phyloP scores from a whole-genome alignment of 1,140 invertebrate species.

The Thalassaphorura encarpata region DNA sequence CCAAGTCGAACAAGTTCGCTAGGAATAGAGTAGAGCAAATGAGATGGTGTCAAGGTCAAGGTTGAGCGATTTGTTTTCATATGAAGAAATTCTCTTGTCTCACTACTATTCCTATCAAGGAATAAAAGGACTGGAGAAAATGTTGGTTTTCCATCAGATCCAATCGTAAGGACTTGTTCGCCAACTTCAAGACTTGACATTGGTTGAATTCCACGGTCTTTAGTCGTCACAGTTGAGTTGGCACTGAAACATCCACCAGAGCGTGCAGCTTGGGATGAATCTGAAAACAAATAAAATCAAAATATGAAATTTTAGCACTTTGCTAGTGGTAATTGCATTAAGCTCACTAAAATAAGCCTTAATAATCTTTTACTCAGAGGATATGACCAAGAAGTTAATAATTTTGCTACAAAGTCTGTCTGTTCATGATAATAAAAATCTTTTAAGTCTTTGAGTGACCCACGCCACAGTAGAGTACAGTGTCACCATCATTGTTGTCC shows the following conservation, averaged over 20 bases:
- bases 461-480: no score
- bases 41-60: slow-evolving; percentile 72
- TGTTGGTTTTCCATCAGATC: slow-evolving; percentile 50
- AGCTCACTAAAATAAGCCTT: no score
- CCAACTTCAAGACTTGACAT: slow-evolving; percentile 61
- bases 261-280: slow-evolving; percentile 75
- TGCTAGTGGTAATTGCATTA: no score
- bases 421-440: no score
- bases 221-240: slow-evolving; percentile 49
- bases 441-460: no score
- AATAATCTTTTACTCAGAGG: no score
- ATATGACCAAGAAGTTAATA: no score
- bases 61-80: slow-evolving; percentile 57
- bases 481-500: no score
- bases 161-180: slow-evolving; percentile 67
- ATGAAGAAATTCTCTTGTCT: slow-evolving; percentile 57
- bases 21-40: slow-evolving; percentile 53
- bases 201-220: slow-evolving; percentile 41
- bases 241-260: slow-evolving; percentile 69
- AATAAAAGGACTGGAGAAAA: slow-evolving; percentile 84
- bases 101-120: slow-evolving; percentile 63
- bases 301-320: no score
- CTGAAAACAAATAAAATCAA: no score
- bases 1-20: neutral
- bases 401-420: no score